A percentile compares a stretch with the other conserved stretches of the same genome.
Conservation (phyloP, 1,140 invertebrate species). For the Chironomus striatipennis region DNA sequence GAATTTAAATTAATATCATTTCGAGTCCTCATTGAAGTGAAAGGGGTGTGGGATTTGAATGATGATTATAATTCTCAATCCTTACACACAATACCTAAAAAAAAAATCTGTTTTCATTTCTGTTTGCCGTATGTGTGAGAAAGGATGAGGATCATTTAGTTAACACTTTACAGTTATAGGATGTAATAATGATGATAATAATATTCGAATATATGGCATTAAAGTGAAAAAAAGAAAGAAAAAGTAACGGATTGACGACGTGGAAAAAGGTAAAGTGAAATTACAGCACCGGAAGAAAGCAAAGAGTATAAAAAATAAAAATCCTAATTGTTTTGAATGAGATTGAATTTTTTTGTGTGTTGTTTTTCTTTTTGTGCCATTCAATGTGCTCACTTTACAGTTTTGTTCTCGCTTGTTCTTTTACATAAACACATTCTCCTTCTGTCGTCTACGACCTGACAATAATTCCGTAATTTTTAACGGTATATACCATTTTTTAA, state of each 20-base stretch:
- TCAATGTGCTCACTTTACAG: slow-evolving; percentile 10
- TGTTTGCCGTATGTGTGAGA: background rate
- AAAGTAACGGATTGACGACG: slow-evolving; percentile 12
- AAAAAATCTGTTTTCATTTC: background rate
- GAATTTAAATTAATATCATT: slow-evolving; percentile 4
- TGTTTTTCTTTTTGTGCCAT: background rate
- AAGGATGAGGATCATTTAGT: slow-evolving; percentile 7
- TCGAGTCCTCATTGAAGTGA: too few species aligned
- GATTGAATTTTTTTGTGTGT: slow-evolving; percentile 16
- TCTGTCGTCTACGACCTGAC: background rate
- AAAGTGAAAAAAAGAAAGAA: background rate
- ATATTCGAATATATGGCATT: background rate
- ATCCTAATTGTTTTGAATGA: slow-evolving; percentile 23
- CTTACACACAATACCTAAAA: background rate
- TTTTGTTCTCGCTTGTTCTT: background rate
- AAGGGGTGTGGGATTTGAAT: background rate
- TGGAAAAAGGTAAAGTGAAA: background rate
- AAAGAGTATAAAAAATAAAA: background rate
- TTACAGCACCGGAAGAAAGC: slow-evolving; percentile 18
- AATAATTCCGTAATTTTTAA: background rate
- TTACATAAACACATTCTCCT: background rate
- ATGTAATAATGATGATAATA: slow-evolving; percentile 5
- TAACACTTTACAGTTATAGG: slow-evolving; percentile 11
- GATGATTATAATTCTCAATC: background rate
- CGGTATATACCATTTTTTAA: background rate